phyloP scores from a whole-genome alignment of 2,797 vertebrate species.

The Sebastes vulpes region DNA sequence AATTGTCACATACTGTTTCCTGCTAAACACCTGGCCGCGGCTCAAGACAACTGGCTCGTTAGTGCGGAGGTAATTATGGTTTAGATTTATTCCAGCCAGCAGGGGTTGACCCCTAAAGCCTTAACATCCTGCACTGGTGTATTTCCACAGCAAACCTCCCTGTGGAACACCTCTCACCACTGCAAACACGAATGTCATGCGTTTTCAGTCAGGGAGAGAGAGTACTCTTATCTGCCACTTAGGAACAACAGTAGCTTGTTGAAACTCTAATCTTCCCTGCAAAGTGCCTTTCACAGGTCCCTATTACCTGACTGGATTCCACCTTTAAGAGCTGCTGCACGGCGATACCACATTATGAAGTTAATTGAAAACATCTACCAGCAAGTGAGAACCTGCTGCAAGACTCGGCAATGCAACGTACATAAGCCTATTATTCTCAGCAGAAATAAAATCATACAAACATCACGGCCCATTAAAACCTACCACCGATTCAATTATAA shows the following conservation, averaged over 20 bases:
- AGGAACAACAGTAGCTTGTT: slow-evolving; percentile 66
- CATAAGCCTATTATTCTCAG: slow-evolving; percentile 14
- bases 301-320: slow-evolving; percentile 38
- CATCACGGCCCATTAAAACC: slow-evolving; percentile 60
- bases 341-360: background rate
- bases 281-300: slow-evolving; percentile 36
- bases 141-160: slow-evolving; percentile 40
- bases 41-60: slow-evolving; percentile 51
- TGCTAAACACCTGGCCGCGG: slow-evolving; percentile 65
- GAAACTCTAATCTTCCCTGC: slow-evolving; percentile 47
- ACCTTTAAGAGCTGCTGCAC: slow-evolving; percentile 21
- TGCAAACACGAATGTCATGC: slow-evolving; percentile 41
- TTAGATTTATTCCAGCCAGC: slow-evolving; percentile 56
- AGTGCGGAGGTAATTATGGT: slow-evolving; percentile 61
- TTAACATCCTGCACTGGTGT: slow-evolving; percentile 46
- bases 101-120: slow-evolving; percentile 42
- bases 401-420: background rate
- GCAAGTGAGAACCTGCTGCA: slow-evolving; percentile 34
- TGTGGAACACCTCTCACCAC: slow-evolving; percentile 32
- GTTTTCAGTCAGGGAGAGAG: slow-evolving; percentile 31
- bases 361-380: slow-evolving; percentile 28
- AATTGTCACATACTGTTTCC: slow-evolving; percentile 61
- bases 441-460: slow-evolving; percentile 58
- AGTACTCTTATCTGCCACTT: slow-evolving; percentile 57
- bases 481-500: slow-evolving; percentile 47